These are phyloP conservation scores for Alligator mississippiensis DNA, from an alignment of 2,113 vertebrate species.

Conservation along the genomic window DNA sequence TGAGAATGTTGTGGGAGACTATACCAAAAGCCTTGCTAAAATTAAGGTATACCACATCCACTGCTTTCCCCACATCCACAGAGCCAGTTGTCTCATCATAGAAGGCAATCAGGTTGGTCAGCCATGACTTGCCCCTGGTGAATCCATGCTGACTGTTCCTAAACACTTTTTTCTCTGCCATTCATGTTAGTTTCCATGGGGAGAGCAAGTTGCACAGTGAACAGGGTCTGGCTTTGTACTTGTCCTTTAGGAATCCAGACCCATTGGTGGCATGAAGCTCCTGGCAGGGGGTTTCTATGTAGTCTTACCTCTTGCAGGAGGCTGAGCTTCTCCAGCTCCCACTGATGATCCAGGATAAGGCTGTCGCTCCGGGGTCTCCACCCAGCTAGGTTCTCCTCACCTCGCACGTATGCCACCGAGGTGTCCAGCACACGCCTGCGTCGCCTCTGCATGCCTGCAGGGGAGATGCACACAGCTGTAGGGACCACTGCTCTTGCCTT, in stretches of 20 bases:
- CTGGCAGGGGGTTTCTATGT: no score
- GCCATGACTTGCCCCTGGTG: no score
- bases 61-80: no score
- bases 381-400: constrained; percentile 96
- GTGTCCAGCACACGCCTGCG: constrained; percentile 94
- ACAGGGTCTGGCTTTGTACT: neutral
- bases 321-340: constrained; percentile 98
- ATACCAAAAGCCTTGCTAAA: no score
- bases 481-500: neutral
- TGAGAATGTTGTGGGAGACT: no score
- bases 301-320: constrained; percentile 91
- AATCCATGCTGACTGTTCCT: no score
- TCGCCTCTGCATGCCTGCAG: constrained; percentile 93
- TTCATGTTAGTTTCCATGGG: neutral
- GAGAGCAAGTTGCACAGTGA: neutral
- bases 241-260: neutral
- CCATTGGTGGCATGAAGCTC: neutral
- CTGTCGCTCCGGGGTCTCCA: constrained; percentile 98
- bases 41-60: no score
- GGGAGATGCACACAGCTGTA: neutral
- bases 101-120: no score
- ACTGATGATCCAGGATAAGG: constrained; percentile 96
- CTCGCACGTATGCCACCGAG: constrained; percentile 93
- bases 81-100: no score
- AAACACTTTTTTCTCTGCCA: no score